Percentiles rank a stretch among this genome's conserved stretches.
Conservation (phyloP, 64 coral and sea anemone species). For the Trachythela sp. region DNA sequence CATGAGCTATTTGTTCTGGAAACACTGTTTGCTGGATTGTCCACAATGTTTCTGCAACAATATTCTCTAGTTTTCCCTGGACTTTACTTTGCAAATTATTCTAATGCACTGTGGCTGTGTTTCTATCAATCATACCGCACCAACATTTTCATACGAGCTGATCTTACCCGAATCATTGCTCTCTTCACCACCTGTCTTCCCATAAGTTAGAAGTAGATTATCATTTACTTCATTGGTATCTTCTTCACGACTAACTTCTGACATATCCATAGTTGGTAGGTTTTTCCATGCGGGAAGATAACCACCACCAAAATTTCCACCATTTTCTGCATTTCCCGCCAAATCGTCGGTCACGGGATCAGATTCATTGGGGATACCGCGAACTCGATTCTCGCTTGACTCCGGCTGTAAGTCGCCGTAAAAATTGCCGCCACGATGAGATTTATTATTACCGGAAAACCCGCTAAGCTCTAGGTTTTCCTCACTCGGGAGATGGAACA, state of each 20-base stretch:
- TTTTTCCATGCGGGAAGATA: background rate
- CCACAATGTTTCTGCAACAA: too few species aligned
- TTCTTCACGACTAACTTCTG: background rate
- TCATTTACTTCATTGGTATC: background rate
- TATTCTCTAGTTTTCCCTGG: too few species aligned
- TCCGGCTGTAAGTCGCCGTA: background rate
- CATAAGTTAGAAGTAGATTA: background rate
- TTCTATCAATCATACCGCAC: background rate
- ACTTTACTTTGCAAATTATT: background rate
- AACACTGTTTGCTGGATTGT: too few species aligned
- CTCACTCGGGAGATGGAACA: conserved; percentile 9
- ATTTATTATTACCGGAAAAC: background rate
- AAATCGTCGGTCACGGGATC: background rate
- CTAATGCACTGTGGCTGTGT: background rate
- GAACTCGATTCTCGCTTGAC: background rate
- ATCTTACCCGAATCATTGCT: background rate
- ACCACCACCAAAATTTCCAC: background rate
- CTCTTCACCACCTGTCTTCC: background rate
- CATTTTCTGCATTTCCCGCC: background rate
- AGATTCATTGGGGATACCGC: background rate
- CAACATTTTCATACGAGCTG: background rate
- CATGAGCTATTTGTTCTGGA: too few species aligned
- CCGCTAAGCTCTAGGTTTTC: conserved; percentile 11
- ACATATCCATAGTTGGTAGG: background rate
- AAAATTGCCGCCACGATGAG: background rate